phyloP scores from a whole-genome alignment of 2,113 vertebrate species.

The Periophthalmodon schlosseri region DNA sequence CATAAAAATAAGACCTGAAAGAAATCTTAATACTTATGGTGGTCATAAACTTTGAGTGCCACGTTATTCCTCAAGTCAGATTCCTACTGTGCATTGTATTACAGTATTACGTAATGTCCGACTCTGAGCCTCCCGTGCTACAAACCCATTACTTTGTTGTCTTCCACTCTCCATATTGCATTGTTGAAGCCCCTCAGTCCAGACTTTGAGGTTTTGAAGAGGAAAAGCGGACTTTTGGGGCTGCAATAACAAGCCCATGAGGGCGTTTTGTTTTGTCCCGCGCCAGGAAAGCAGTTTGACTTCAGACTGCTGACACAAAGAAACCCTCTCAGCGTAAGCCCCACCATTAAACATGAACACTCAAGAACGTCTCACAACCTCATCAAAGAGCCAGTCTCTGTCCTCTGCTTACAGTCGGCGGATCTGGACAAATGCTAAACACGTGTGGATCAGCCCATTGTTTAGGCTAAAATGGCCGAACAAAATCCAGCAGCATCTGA shows the following conservation, averaged over 20 bases:
- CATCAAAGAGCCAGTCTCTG: conserved; percentile 65
- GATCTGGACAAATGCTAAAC: conserved; percentile 66
- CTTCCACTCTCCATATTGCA: conserved; percentile 22
- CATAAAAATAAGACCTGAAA: neutral
- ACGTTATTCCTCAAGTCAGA: neutral
- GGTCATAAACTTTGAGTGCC: neutral
- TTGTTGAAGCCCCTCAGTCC: conserved; percentile 24
- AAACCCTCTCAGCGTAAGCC: conserved; percentile 44
- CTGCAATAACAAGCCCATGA: conserved; percentile 39
- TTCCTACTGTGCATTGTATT: neutral
- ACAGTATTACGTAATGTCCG: conserved; percentile 1
- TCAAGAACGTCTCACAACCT: conserved; percentile 25
- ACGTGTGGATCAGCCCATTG: conserved; percentile 58
- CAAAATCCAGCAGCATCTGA: conserved; percentile 63
- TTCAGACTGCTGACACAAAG: conserved; percentile 66
- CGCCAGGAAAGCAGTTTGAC: conserved; percentile 54
- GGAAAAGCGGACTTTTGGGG: conserved; percentile 32
- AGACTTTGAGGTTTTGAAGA: conserved; percentile 32
- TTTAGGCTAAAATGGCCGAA: conserved; percentile 70
- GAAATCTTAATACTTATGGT: neutral
- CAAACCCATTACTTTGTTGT: conserved; percentile 26
- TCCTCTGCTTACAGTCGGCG: conserved; percentile 64
- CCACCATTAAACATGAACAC: conserved; percentile 52
- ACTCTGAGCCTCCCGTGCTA: conserved; percentile 12
- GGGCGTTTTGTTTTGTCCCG: conserved; percentile 49